Evolutionary conservation across 2,797 vertebrate species (phyloP).

Genomic region (Benthosema pterotum): DNA sequence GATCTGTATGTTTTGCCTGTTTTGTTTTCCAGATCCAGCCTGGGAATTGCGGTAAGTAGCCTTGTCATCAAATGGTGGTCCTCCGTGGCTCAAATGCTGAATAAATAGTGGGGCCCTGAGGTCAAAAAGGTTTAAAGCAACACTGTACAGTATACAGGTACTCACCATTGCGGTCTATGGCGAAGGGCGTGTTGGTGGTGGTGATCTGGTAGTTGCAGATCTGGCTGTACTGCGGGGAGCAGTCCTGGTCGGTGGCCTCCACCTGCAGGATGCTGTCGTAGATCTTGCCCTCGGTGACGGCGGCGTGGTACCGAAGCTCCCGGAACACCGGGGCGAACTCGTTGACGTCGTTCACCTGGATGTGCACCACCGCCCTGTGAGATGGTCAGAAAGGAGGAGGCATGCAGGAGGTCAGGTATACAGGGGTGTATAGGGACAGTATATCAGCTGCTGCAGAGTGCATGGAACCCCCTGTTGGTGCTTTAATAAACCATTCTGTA

Average conservation of each 20-base stretch:
- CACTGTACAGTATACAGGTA: too few relatives aligned
- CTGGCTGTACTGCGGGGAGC: constrained; percentile 95
- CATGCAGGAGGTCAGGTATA: constrained; percentile 14
- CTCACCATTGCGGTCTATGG: constrained; percentile 96
- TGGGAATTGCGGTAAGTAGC: too few relatives aligned
- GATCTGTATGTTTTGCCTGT: too few relatives aligned
- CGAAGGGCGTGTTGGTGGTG: constrained; percentile 88
- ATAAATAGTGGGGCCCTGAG: too few relatives aligned
- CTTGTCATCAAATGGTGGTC: too few relatives aligned
- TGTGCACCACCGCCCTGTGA: constrained; percentile 93
- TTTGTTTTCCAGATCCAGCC: too few relatives aligned
- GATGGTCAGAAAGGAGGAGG: constrained; percentile 36
- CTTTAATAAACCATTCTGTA: too few relatives aligned
- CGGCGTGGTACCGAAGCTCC: constrained; percentile 85
- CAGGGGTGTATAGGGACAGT: too few relatives aligned
- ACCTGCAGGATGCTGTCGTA: constrained; percentile 97
- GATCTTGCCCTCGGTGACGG: constrained; percentile 92
- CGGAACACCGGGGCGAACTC: constrained; percentile 94
- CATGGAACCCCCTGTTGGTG: too few relatives aligned
- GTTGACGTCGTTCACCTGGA: constrained; percentile 96
- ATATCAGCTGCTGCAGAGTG: constrained; percentile 23
- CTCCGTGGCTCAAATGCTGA: too few relatives aligned
- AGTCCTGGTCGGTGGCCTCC: constrained; percentile 92
- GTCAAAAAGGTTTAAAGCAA: too few relatives aligned
- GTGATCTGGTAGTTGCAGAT: constrained; percentile 96